Evolutionary conservation across 2,113 vertebrate species (phyloP), one percentile per base, ranked within the genome.

Genomic region (Aegithalos caudatus): DNA sequence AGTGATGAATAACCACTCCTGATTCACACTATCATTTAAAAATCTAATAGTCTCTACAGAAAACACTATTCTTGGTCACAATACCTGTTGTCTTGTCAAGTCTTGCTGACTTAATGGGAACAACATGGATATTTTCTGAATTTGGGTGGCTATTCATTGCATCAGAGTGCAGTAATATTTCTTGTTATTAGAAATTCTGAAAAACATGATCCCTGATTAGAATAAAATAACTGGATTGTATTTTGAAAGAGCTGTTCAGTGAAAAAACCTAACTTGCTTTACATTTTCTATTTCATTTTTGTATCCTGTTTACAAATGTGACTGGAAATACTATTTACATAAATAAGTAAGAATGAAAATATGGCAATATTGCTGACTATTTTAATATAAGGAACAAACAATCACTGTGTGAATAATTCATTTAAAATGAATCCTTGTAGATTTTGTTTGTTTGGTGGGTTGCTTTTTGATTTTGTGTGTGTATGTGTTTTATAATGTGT

Each of bases 401-500:
- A 31, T 60, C 5, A 23, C 5, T 1, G 3, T 35, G 25, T 57
- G 7, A 12, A 12, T 56, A 53, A 60, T 51, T 35, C 0, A 64
- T 65, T 77, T 33, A 5, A 67, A 82, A 88, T 35, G 2, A 58
- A 37, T 24, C 40, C 22, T 56, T 21, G 12, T 67, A 15, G 7
- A 29, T n/a, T 62, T 62, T n/a, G 28, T 42, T 56, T 50, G 7
- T 18, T 51, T 58, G 50, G 4, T 71, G 44, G 5, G 3, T 23
- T 47, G 3, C 8, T 2, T 61, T 62, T 58, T 33, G 2, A 23
- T 38, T 58, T 44, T 33, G 7, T 31, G 7, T n/a, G 9, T 47
- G 4, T 21, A 19, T 57, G 2, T 56, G 4, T 42, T 82, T 73
- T 83, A 15, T 47, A 58, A 10, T 62, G 4, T 54, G n/a, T n/a